Evolutionary conservation across 2,888 invertebrate genomes (phyloP), one percentile per base, ranked within the genome.

Genomic region (Chloroclysta siterata): DNA sequence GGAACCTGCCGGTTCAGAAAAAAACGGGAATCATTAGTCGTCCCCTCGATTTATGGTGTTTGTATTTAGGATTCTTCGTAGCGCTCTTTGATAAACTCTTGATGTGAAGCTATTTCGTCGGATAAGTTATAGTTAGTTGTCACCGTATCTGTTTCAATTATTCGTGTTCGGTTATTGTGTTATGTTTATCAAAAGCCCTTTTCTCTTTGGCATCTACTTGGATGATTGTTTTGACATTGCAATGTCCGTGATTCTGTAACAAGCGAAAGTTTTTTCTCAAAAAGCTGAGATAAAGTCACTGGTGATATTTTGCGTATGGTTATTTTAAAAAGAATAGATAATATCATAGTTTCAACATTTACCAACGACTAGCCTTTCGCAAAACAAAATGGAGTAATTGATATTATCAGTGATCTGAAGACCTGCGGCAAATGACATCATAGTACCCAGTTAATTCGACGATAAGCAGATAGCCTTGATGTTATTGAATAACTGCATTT

Each of bases 1-100:
- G 76, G 67, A 69, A 70, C 78, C 76, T 73, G 72, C 72, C 72
- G 71, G 73, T 75, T 67, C 68, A 57, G 69, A 71, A 75, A 66
- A 56, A 55, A 51, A 53, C 54, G 55, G 57, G 59, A 54, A 58
- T 46, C 58, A 57, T 70, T 65, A 56, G 66, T 61, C 51, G 62
- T 59, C 60, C 47, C 56, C 22, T 59, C 29, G 60, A 63, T 65
- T 71, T 68, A 70, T 64, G 39, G 62, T 69, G 64, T 69, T 68
- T 63, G 47, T 56, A 46, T 63, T 56, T 52, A 44, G 52, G 50
- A 46, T 29, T 65, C 48, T 50, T 62, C 22, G 50, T 41, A 55
- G 29, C 41, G 36, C 13, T 28, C 29, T 46, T 36, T 61, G 64
- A 69, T 71, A 64, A 66, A 66, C 69, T 55, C 48, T 47, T 55